These are phyloP conservation scores for Gymnopithys bicolor DNA, from an alignment of 2,797 vertebrate species.

Conservation along the genomic window DNA sequence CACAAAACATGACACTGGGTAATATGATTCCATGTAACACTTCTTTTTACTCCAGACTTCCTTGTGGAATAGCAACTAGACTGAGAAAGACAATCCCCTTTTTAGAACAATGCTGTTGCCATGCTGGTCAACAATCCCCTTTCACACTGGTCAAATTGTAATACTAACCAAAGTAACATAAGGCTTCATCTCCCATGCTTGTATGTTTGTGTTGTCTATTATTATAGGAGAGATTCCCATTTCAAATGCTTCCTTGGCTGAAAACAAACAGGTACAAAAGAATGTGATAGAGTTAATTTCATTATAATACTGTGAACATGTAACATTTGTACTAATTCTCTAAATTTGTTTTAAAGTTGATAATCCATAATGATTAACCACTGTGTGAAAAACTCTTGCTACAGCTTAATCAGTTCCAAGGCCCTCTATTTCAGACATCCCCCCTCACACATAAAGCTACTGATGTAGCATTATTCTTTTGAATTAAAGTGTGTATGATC, in stretches of 20 bases:
- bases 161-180: slow-evolving; percentile 92
- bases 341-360: not conserved
- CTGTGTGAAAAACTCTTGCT: not conserved
- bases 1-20: not conserved
- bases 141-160: not conserved
- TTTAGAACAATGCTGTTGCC: not conserved
- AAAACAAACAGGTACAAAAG: slow-evolving; percentile 61
- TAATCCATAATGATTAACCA: not conserved
- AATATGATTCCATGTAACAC: not conserved
- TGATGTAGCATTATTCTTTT: not conserved
- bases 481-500: not conserved
- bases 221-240: slow-evolving; percentile 88
- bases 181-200: slow-evolving; percentile 98
- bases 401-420: not conserved
- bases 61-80: not conserved
- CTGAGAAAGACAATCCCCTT: not conserved
- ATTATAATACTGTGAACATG: not conserved
- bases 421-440: not conserved
- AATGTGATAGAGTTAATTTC: not conserved
- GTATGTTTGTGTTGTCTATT: slow-evolving; percentile 98
- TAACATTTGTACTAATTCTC: not conserved
- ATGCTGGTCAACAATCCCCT: not conserved
- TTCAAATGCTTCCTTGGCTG: slow-evolving; percentile 93
- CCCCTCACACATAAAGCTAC: not conserved
- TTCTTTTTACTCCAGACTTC: not conserved